Evolutionary conservation across 2,888 invertebrate genomes (phyloP).

Genomic region (Palloptera scutellata): DNA sequence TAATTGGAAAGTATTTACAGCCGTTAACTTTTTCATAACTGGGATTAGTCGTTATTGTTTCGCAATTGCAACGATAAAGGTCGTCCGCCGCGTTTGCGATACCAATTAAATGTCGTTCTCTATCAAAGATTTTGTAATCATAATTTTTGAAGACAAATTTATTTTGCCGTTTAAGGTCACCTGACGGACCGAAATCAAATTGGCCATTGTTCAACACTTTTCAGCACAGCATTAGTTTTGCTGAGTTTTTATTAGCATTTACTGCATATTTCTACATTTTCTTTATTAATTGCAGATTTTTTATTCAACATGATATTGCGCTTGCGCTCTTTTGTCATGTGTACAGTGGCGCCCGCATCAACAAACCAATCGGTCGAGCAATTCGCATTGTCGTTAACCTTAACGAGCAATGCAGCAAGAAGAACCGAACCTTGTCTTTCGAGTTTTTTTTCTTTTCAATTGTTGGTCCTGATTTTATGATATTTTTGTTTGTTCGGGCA

Average conservation of each 20-base stretch:
- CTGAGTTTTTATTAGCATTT: conserved; percentile 29
- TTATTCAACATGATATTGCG: neutral
- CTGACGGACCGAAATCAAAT: conserved; percentile 32
- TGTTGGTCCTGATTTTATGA: neutral
- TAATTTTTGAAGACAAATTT: conserved; percentile 39
- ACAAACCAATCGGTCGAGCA: conserved; percentile 28
- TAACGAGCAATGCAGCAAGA: conserved; percentile 25
- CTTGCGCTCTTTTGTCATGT: conserved; percentile 26
- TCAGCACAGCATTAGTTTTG: conserved; percentile 21
- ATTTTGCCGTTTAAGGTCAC: conserved; percentile 35
- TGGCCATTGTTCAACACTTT: conserved; percentile 32
- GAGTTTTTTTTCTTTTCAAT: too few species aligned
- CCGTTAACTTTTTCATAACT: conserved; percentile 24
- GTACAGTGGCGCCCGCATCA: conserved; percentile 30
- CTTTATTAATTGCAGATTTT: conserved; percentile 13
- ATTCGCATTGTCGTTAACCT: conserved; percentile 20
- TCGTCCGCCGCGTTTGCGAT: conserved; percentile 31
- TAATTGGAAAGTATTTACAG: conserved; percentile 20
- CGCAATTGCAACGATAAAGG: conserved; percentile 34
- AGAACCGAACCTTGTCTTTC: conserved; percentile 25
- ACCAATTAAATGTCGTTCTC: conserved; percentile 28
- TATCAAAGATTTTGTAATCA: conserved; percentile 35
- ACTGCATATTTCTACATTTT: too few species aligned
- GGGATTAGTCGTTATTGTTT: conserved; percentile 1
- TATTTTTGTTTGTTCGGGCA: conserved; percentile 32